phyloP scores from a whole-genome alignment of 2,113 vertebrate genomes.

The Neofelis nebulosa region DNA sequence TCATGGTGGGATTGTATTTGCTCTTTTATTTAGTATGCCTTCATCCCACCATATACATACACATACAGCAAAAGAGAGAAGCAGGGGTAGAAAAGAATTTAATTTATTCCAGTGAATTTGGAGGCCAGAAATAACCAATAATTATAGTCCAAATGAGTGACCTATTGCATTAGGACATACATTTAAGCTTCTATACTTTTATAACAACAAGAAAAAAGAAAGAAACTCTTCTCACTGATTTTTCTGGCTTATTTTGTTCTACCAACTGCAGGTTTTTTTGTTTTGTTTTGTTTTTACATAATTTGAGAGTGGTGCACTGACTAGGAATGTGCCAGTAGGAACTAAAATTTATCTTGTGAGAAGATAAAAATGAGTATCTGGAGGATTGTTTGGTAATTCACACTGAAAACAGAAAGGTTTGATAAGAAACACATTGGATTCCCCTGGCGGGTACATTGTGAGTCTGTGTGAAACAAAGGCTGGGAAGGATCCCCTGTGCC shows the following conservation, averaged over 20 bases:
- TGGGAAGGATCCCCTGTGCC: slow-evolving; percentile 26
- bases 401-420: slow-evolving; percentile 63
- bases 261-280: slow-evolving; percentile 39
- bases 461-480: slow-evolving; percentile 52
- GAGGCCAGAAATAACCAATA: neutral
- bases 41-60: neutral
- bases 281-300: slow-evolving; percentile 53
- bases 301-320: slow-evolving; percentile 62
- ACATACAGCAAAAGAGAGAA: neutral
- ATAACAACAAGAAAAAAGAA: neutral
- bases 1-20: neutral
- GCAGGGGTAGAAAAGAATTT: neutral
- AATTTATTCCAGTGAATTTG: neutral
- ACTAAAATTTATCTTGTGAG: slow-evolving; percentile 57
- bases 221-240: neutral
- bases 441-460: slow-evolving; percentile 4
- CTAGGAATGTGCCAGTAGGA: slow-evolving; percentile 58
- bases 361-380: slow-evolving; percentile 77
- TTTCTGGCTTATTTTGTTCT: slow-evolving; percentile 62
- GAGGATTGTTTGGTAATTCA: slow-evolving; percentile 72
- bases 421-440: slow-evolving; percentile 57
- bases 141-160: neutral
- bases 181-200: slow-evolving; percentile 14
- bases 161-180: neutral
- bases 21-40: neutral